A percentile compares a stretch with the other conserved stretches of the same genome.
phyloP scores from a whole-genome alignment of 1,140 invertebrate species.

The Odontomachus brunneus region DNA sequence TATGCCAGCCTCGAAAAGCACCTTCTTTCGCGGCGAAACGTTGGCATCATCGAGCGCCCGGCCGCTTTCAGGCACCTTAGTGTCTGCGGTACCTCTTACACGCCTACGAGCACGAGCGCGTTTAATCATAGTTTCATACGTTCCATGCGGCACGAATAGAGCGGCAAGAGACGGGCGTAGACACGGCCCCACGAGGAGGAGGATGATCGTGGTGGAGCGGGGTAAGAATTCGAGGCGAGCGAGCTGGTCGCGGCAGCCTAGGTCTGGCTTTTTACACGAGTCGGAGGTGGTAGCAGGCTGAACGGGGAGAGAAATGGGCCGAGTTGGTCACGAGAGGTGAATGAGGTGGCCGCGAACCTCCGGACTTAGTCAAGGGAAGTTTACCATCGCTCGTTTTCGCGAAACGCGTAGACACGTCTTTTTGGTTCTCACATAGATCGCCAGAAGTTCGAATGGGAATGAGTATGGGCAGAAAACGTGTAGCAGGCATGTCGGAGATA shows the following conservation, averaged over 20 bases:
- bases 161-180: neutral
- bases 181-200: neutral
- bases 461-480: neutral
- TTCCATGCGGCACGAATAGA: constrained; percentile 49
- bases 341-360: constrained; percentile 32
- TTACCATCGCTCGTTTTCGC: neutral
- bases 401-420: neutral
- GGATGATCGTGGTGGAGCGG: neutral
- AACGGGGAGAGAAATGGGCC: constrained; percentile 57
- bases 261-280: constrained; percentile 33
- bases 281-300: neutral
- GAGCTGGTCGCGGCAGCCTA: constrained; percentile 15
- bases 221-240: constrained; percentile 42
- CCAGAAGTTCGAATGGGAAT: no score
- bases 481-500: neutral
- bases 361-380: no score
- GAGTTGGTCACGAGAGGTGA: constrained; percentile 74
- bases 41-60: constrained; percentile 44
- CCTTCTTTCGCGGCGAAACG: constrained; percentile 56
- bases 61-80: constrained; percentile 55
- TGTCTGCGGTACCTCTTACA: constrained; percentile 41
- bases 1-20: constrained; percentile 72
- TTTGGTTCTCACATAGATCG: no score
- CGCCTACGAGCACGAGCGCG: constrained; percentile 48
- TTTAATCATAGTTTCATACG: constrained; percentile 59